Conservation (phyloP, 2,888 invertebrate species). For the Stramonita haemastoma region DNA sequence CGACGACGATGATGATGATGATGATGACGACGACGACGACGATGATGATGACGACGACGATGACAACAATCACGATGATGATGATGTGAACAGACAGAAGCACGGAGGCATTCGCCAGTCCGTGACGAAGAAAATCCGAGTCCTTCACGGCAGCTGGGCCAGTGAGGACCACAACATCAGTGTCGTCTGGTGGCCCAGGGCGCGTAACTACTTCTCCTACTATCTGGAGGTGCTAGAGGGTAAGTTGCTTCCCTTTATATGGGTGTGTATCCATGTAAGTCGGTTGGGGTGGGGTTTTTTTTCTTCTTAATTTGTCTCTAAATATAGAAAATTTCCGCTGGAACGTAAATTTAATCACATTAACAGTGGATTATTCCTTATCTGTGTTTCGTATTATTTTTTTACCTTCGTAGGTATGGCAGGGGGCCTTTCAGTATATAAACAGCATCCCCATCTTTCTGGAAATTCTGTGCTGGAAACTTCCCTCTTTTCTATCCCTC, state of each 20-base stretch:
- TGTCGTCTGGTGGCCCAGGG: constrained; percentile 5
- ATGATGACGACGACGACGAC: neutral
- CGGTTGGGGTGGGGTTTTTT: too few relatives aligned
- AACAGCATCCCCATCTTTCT: neutral
- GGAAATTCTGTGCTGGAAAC: too few relatives aligned
- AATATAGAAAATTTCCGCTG: too few relatives aligned
- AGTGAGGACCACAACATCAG: neutral
- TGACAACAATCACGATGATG: too few relatives aligned
- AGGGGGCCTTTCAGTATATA: neutral
- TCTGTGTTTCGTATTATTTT: neutral
- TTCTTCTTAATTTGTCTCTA: too few relatives aligned
- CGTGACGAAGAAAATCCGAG: neutral
- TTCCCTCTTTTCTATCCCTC: too few relatives aligned
- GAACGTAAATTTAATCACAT: too few relatives aligned
- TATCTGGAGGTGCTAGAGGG: neutral
- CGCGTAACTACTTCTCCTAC: constrained; percentile 5
- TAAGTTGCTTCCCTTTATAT: neutral
- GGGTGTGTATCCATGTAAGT: too few relatives aligned
- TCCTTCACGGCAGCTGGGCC: neutral
- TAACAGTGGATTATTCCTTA: neutral
- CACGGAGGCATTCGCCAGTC: neutral
- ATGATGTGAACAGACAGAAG: neutral
- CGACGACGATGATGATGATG: neutral
- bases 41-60: neutral
- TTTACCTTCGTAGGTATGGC: neutral